Evolutionary conservation across 2,797 vertebrate genomes (phyloP).

Genomic region (Gobio occitaniae): DNA sequence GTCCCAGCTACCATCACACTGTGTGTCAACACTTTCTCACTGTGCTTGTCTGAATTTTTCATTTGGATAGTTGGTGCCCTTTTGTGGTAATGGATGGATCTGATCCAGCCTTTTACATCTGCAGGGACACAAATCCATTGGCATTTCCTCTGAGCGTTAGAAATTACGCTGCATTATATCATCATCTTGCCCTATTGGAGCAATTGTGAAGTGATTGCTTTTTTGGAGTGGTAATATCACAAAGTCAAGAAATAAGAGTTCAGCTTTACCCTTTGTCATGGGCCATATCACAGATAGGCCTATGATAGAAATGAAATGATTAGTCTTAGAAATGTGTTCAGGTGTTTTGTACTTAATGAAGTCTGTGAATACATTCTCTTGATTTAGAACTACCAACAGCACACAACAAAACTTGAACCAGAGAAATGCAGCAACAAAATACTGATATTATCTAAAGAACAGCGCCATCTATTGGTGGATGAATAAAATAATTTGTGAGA

Average conservation of each 20-base stretch:
- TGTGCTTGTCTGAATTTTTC: background rate
- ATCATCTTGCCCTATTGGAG: constrained; percentile 47
- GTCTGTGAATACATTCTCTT: background rate
- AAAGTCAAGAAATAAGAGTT: constrained; percentile 9
- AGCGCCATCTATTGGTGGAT: constrained; percentile 20
- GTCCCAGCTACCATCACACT: background rate
- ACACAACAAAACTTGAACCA: background rate
- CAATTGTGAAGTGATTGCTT: constrained; percentile 31
- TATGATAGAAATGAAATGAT: background rate
- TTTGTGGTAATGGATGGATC: constrained; percentile 31
- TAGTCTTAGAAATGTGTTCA: background rate
- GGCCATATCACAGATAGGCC: background rate
- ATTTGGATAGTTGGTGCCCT: constrained; percentile 25
- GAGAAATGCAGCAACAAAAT: background rate
- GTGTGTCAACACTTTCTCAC: background rate
- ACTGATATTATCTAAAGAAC: background rate
- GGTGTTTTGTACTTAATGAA: background rate
- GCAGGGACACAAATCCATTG: constrained; percentile 40
- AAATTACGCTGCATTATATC: constrained; percentile 43
- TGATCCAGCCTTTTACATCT: constrained; percentile 8
- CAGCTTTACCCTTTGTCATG: background rate
- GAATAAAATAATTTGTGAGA: background rate
- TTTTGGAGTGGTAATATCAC: constrained; percentile 29
- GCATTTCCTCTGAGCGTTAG: constrained; percentile 55
- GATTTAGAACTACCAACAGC: background rate